Conservation (phyloP, 2,888 invertebrate genomes). For the Punctoribates punctum region DNA sequence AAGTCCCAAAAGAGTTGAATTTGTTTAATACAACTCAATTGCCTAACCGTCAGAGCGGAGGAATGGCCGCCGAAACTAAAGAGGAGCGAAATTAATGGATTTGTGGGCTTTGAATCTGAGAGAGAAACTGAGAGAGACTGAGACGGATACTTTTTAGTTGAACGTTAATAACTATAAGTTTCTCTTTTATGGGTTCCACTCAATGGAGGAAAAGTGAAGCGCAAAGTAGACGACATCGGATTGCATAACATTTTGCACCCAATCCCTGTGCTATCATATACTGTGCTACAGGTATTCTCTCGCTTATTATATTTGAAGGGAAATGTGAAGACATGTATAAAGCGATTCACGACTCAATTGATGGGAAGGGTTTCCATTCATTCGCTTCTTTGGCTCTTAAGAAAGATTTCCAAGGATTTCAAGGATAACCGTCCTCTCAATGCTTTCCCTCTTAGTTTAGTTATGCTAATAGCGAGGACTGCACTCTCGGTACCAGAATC, state of each 20-base stretch:
- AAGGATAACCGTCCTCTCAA: conserved; percentile 31
- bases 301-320: conserved; percentile 24
- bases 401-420: conserved; percentile 31
- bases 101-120: background rate
- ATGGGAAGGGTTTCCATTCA: conserved; percentile 37
- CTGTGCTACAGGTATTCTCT: conserved; percentile 23
- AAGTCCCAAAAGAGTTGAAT: background rate
- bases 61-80: background rate
- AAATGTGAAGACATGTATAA: conserved; percentile 15
- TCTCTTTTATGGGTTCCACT: background rate
- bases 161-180: background rate
- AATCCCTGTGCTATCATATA: conserved; percentile 17
- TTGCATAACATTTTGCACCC: conserved; percentile 21
- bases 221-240: conserved; percentile 1
- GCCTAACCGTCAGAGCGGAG: background rate
- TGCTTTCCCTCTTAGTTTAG: background rate
- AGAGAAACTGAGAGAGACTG: no score
- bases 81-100: background rate
- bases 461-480: conserved; percentile 3
- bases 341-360: conserved; percentile 4
- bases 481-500: background rate
- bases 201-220: background rate
- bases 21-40: background rate
- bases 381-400: conserved; percentile 21
- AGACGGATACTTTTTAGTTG: conserved; percentile 20